These are phyloP conservation scores for Charadrius vociferus DNA, from an alignment of 2,113 vertebrate genomes.

Conservation along the genomic window DNA sequence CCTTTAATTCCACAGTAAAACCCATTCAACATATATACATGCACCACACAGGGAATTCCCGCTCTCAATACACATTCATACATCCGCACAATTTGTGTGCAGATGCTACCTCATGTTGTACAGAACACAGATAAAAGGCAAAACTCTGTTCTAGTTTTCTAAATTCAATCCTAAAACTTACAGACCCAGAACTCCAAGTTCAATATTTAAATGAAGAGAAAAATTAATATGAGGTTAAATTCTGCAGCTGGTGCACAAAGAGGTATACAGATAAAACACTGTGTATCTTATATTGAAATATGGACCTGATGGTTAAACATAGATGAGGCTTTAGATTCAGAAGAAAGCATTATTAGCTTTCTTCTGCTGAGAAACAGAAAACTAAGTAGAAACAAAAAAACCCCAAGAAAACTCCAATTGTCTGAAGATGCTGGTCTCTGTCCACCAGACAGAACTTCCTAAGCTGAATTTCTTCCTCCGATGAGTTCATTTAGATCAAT, in stretches of 20 bases:
- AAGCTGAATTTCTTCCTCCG: background rate
- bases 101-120: background rate
- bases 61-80: background rate
- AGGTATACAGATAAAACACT: background rate
- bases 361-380: background rate
- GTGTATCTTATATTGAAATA: background rate
- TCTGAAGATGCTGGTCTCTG: background rate
- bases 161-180: background rate
- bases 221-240: background rate
- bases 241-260: background rate
- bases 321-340: background rate
- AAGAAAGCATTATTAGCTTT: background rate
- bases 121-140: background rate
- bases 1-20: background rate
- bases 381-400: background rate
- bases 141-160: background rate
- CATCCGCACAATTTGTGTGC: background rate
- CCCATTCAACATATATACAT: background rate
- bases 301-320: background rate
- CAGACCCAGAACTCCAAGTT: background rate
- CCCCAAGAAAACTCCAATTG: background rate
- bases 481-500: background rate
- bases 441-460: background rate
- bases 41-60: background rate
- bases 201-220: background rate